A percentile compares a stretch with the other conserved stretches of the same genome.
phyloP scores from a whole-genome alignment of 2,888 invertebrate genomes.

The Oxycera nigricornis region DNA sequence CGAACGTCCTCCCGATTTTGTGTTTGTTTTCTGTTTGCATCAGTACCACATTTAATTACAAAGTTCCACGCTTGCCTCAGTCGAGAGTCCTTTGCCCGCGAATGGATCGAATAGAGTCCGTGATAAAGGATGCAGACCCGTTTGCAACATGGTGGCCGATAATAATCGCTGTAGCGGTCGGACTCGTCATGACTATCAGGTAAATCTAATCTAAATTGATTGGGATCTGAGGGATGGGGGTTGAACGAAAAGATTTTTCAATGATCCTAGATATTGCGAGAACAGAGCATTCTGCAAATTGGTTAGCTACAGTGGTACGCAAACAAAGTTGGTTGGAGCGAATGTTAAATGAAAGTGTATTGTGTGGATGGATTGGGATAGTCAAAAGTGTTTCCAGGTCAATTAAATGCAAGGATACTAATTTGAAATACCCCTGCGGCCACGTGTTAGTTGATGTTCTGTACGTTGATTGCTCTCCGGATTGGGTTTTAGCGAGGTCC shows the following conservation, averaged over 20 bases:
- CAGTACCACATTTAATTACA: neutral
- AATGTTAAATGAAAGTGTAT: too few relatives aligned
- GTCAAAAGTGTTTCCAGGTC: too few relatives aligned
- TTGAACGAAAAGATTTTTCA: neutral
- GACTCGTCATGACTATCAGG: slow-evolving; percentile 64
- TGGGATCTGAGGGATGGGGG: neutral
- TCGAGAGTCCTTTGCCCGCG: neutral
- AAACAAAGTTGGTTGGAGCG: too few relatives aligned
- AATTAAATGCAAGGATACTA: too few relatives aligned
- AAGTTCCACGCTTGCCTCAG: neutral
- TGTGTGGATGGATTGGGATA: too few relatives aligned
- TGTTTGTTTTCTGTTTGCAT: neutral
- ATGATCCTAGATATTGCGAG: neutral
- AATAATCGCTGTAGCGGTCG: slow-evolving; percentile 63
- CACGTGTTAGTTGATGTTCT: too few relatives aligned
- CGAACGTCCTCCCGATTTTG: neutral
- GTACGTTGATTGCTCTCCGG: too few relatives aligned
- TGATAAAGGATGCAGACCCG: slow-evolving; percentile 61
- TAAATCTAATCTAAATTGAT: slow-evolving; percentile 52
- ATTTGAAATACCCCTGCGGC: too few relatives aligned
- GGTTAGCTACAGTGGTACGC: too few relatives aligned
- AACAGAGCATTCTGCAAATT: too few relatives aligned
- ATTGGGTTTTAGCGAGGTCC: too few relatives aligned
- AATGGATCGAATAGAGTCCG: slow-evolving; percentile 58
- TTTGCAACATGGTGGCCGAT: slow-evolving; percentile 66